A percentile compares a stretch with the other conserved stretches of the same genome.
Evolutionary conservation across 2,797 vertebrate species (phyloP).

Genomic region (Miichthys miiuy): DNA sequence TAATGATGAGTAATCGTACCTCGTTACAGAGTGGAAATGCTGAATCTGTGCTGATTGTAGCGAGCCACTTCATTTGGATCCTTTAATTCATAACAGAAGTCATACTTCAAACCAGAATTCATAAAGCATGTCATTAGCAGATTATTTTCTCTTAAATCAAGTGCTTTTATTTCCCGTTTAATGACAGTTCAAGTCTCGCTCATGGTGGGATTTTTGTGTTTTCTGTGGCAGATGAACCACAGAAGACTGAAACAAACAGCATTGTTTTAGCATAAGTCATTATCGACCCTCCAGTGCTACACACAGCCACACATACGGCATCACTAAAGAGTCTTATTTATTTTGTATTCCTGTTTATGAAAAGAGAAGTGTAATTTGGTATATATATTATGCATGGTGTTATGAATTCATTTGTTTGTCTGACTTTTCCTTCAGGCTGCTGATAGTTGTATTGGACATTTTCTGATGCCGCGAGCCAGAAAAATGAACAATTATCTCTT

Average conservation of each 20-base stretch:
- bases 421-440: slow-evolving; percentile 20
- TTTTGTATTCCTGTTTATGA: slow-evolving; percentile 39
- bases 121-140: neutral
- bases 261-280: slow-evolving; percentile 30
- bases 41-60: neutral
- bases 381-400: slow-evolving; percentile 46
- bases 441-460: slow-evolving; percentile 29
- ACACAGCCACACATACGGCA: neutral
- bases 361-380: slow-evolving; percentile 43
- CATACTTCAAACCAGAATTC: neutral
- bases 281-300: slow-evolving; percentile 21
- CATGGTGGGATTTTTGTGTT: neutral
- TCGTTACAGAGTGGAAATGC: neutral
- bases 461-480: neutral
- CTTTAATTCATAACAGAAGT: neutral
- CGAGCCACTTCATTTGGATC: neutral
- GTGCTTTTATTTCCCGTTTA: neutral
- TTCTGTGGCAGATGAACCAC: slow-evolving; percentile 14
- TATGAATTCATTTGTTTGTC: slow-evolving; percentile 40
- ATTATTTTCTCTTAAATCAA: neutral
- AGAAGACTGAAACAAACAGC: slow-evolving; percentile 14
- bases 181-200: neutral
- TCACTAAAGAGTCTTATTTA: slow-evolving; percentile 34
- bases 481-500: slow-evolving; percentile 42
- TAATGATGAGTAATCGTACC: neutral